Percentiles rank a stretch among this genome's conserved stretches.
These are phyloP conservation scores for Pampusana beccarii DNA, from an alignment of 2,113 vertebrate genomes.

Conservation along the genomic window DNA sequence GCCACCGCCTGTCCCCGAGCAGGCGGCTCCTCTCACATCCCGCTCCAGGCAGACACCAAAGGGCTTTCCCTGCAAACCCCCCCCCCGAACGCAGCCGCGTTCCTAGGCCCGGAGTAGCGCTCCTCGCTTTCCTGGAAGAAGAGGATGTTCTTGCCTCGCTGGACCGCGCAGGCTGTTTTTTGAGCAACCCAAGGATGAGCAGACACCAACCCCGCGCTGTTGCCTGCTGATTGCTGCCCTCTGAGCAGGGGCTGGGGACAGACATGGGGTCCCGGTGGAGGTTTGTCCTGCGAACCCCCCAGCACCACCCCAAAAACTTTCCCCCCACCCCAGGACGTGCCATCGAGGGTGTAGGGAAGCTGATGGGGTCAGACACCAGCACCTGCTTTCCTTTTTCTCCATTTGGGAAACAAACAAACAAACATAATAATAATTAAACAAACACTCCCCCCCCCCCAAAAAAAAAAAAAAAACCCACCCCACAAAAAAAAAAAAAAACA, in stretches of 20 bases:
- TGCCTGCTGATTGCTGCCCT: background rate
- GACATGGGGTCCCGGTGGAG: rapidly evolving
- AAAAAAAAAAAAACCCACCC: too few species aligned
- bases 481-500: too few species aligned
- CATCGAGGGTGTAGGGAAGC: background rate
- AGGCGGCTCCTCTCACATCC: conserved; percentile 17
- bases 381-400: background rate
- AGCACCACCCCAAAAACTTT: rapidly evolving
- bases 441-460: too few species aligned
- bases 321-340: rapidly evolving
- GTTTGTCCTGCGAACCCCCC: background rate
- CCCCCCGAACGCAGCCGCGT: rapidly evolving
- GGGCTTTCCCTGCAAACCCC: conserved; percentile 32
- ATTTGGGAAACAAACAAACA: background rate
- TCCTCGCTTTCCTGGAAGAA: background rate
- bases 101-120: background rate
- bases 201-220: background rate
- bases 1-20: background rate
- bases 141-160: background rate
- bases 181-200: background rate
- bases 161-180: background rate
- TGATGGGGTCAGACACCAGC: background rate
- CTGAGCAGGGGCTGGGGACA: background rate
- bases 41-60: background rate
- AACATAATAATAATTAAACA: too few species aligned